A percentile compares a stretch with the other conserved stretches of the same genome.
Evolutionary conservation across 2,113 vertebrate species (phyloP).

Genomic region (Erythrocebus patas): DNA sequence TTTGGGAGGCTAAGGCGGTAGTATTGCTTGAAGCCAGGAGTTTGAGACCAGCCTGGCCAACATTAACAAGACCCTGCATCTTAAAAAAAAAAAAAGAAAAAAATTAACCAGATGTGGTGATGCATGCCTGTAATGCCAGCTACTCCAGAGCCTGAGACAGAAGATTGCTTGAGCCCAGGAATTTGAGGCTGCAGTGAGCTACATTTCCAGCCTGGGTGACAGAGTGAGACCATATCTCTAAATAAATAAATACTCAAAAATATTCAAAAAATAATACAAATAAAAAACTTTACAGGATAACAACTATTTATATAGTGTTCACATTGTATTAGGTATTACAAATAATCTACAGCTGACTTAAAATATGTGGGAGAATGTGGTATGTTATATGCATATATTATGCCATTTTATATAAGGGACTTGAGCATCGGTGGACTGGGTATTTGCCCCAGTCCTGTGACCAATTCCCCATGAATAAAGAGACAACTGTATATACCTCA

Average conservation of each 20-base stretch:
- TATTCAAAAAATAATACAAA: background rate
- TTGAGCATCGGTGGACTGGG: background rate
- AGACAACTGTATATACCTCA: background rate
- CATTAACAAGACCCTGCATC: background rate
- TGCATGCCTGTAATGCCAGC: background rate
- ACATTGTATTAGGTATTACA: background rate
- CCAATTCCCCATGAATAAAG: background rate
- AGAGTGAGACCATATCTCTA: background rate
- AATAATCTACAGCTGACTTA: background rate
- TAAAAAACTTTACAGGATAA: background rate
- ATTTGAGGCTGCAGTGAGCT: background rate
- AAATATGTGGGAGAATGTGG: background rate
- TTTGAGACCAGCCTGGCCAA: background rate
- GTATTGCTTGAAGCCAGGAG: background rate
- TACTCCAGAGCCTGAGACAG: background rate
- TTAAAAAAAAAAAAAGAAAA: background rate
- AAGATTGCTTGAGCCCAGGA: background rate
- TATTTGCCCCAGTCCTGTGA: background rate
- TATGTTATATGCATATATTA: background rate
- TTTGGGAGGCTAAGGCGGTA: background rate
- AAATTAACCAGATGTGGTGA: background rate
- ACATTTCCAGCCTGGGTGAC: background rate
- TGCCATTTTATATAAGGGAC: background rate
- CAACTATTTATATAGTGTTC: background rate
- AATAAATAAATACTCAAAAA: background rate